Base-by-base conservation (phyloP, 2,888 invertebrate species). In the Dioctria linearis region DNA sequence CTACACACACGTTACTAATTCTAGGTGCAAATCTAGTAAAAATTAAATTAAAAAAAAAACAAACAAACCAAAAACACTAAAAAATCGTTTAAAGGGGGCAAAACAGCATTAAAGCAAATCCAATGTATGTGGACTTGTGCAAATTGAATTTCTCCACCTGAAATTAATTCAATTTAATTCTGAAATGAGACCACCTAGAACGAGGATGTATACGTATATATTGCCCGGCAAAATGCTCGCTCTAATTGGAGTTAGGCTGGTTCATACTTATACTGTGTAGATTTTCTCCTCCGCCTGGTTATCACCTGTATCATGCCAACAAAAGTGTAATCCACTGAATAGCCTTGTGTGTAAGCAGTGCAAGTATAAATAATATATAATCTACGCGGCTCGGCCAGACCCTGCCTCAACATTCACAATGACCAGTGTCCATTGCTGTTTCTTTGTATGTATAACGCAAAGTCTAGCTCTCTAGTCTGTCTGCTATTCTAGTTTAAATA, bases 71-170 rank as follows among this genome's bases (percentile, higher is more conserved):
- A 25, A 2, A 25, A 25, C 25, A 25, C 25, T 25, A 25, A 25
- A 25, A 25, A 25, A 25, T 25, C 25, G 3, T n/a, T 8, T 4
- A 54, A 54, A 54, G n/a, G 2, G 11, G n/a, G 11, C 11, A n/a
- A 11, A 4, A 8, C 11, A n/a, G 54, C 54, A n/a, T 54, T 54
- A 54, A 4, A 8, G 4, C 11, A 46, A 46, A 46, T 46, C 46
- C 46, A 46, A 46, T 8, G 25, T 25, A 25, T 25, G 25, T 25
- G 11, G 54, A 54, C 11, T 54, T 6, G n/a, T 11, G 11, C 61
- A 61, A 39, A 61, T 61, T 61, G 61, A 39, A 61, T 61, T 61
- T 61, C 11, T 4, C 61, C 61, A 61, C 61, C 61, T 61, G 61
- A 37, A 61, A 2, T 61, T 61, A 61, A 61, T 61, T 61, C 61